A percentile compares a stretch with the other conserved stretches of the same genome.
These are phyloP conservation scores for Calameuta idolon DNA, from an alignment of 2,888 invertebrate species.

Conservation along the genomic window DNA sequence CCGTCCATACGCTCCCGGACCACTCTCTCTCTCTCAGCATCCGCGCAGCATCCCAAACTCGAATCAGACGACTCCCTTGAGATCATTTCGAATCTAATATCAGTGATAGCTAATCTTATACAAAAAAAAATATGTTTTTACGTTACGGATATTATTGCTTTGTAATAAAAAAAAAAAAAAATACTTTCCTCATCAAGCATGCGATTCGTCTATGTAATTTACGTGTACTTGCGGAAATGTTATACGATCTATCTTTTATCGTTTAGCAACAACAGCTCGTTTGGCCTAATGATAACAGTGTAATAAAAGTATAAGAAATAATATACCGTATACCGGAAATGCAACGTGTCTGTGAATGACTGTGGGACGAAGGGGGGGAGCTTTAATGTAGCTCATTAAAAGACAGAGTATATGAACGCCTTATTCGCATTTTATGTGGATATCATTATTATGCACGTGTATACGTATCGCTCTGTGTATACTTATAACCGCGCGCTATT, in stretches of 20 bases:
- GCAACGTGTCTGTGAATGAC: slow-evolving; percentile 1
- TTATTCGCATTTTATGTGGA: slow-evolving; percentile 40
- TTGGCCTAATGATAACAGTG: not conserved
- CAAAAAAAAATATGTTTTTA: not conserved
- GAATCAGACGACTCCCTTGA: not conserved
- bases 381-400: slow-evolving; percentile 43
- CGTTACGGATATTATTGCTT: not conserved
- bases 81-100: not conserved
- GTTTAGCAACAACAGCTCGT: not conserved
- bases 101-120: not conserved
- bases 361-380: slow-evolving; percentile 18
- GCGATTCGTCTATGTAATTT: not conserved
- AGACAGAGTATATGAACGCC: slow-evolving; percentile 23
- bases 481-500: slow-evolving; percentile 33
- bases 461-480: slow-evolving; percentile 34
- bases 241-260: too few species aligned
- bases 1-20: not conserved
- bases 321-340: not conserved
- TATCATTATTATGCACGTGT: slow-evolving; percentile 45
- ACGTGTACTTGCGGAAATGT: too few species aligned
- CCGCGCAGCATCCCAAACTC: not conserved
- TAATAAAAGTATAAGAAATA: not conserved
- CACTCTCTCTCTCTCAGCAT: not conserved
- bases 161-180: not conserved
- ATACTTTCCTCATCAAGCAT: not conserved